These are phyloP conservation scores for Gulo gulo DNA, from an alignment of 2,113 vertebrate species.

Conservation along the genomic window DNA sequence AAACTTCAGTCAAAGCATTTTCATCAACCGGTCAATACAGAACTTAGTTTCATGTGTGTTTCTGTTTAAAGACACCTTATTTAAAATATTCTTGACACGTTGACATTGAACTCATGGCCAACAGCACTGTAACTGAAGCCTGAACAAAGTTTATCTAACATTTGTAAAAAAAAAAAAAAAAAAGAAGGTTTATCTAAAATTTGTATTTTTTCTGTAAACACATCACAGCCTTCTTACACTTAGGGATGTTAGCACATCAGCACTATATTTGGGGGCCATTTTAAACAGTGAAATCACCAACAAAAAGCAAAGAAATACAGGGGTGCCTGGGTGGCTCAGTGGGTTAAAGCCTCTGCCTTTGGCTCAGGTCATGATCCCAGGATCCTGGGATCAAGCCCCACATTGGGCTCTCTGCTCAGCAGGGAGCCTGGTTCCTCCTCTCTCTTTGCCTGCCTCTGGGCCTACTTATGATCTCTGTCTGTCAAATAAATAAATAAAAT, in stretches of 20 bases:
- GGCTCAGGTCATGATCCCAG: no score
- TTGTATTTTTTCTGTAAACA: not conserved
- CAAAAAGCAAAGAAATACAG: not conserved
- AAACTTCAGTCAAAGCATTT: not conserved
- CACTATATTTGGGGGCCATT: not conserved
- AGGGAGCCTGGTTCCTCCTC: no score
- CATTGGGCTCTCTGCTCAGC: no score
- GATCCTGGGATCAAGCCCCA: no score
- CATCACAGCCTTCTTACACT: not conserved
- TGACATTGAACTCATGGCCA: not conserved
- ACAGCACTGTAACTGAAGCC: not conserved
- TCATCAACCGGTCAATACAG: not conserved
- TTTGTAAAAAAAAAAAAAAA: fast-evolving
- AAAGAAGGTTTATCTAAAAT: not conserved
- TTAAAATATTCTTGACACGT: not conserved
- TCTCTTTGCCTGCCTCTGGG: no score
- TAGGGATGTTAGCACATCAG: not conserved
- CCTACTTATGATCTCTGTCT: no score
- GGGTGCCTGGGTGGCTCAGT: no score
- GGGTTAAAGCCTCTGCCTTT: no score
- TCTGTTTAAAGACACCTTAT: not conserved
- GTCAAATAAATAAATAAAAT: no score
- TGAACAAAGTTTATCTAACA: not conserved
- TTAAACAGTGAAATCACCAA: not conserved
- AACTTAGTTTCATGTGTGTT: not conserved